Evolutionary conservation across 2,888 invertebrate genomes (phyloP).

Genomic region (Anarsia innoxiella): DNA sequence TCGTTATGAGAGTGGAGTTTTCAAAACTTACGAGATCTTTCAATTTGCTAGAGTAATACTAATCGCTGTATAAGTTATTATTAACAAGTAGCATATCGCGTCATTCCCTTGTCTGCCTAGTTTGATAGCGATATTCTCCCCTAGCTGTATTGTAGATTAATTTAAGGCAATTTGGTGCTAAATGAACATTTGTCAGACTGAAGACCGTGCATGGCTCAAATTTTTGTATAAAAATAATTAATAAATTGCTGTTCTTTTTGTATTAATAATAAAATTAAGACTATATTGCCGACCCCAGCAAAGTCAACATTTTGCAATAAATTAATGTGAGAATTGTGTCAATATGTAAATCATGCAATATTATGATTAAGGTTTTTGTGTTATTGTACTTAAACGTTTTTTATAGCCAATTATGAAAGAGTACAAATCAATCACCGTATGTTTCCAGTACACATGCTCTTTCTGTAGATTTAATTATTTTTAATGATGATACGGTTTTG

Average conservation of each 20-base stretch:
- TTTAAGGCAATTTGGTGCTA: slow-evolving; percentile 62
- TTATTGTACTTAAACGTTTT: slow-evolving; percentile 11
- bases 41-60: slow-evolving; percentile 17
- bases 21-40: background rate
- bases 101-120: slow-evolving; percentile 61
- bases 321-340: slow-evolving; percentile 7
- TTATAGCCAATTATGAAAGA: background rate
- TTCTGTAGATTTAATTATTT: background rate
- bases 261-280: slow-evolving; percentile 17
- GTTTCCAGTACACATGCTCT: background rate
- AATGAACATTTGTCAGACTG: slow-evolving; percentile 52
- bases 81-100: slow-evolving; percentile 44
- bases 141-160: slow-evolving; percentile 30
- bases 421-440: slow-evolving; percentile 9
- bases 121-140: slow-evolving; percentile 60
- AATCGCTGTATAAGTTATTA: slow-evolving; percentile 19
- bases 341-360: slow-evolving; percentile 13
- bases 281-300: background rate
- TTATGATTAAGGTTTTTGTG: slow-evolving; percentile 5
- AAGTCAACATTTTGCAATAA: background rate
- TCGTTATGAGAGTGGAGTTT: no score
- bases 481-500: no score
- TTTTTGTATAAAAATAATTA: slow-evolving; percentile 38
- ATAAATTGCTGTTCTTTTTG: slow-evolving; percentile 25
- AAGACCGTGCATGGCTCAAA: slow-evolving; percentile 51